These are phyloP conservation scores for Cyclura pinguis DNA, from an alignment of 2,797 vertebrate genomes.

Conservation along the genomic window DNA sequence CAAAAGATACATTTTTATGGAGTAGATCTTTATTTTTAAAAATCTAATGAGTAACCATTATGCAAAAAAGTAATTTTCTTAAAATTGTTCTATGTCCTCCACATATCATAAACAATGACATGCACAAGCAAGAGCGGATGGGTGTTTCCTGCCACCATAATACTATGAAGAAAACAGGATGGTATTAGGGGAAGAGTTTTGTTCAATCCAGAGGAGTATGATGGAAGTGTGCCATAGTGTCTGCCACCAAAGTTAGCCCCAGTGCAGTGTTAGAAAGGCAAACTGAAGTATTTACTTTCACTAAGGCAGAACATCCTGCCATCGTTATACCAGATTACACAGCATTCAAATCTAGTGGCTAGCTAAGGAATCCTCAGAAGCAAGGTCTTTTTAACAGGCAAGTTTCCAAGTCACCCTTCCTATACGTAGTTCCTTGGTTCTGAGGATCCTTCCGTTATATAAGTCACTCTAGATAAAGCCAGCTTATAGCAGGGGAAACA, in stretches of 20 bases:
- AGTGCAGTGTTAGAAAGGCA: background rate
- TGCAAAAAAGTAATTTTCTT: slow-evolving; percentile 4
- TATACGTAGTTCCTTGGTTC: too few relatives aligned
- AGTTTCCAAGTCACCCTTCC: too few relatives aligned
- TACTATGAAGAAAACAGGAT: background rate
- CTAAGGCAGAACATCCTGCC: too few relatives aligned
- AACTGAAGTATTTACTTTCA: background rate
- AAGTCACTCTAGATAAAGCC: too few relatives aligned
- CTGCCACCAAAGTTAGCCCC: background rate
- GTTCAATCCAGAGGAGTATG: background rate
- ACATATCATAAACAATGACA: background rate
- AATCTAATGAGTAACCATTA: background rate
- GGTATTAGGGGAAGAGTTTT: background rate
- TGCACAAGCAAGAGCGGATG: background rate
- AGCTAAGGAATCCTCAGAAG: too few relatives aligned
- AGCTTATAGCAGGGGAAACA: too few relatives aligned
- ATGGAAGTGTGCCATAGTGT: background rate
- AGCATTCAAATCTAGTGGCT: too few relatives aligned
- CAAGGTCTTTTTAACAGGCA: too few relatives aligned
- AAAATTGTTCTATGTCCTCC: background rate
- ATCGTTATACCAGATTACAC: too few relatives aligned
- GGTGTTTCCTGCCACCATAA: background rate
- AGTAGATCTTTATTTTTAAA: background rate
- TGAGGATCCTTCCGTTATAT: too few relatives aligned
- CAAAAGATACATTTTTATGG: slow-evolving; percentile 1